phyloP scores from a whole-genome alignment of 2,888 invertebrate genomes.

The Philaethria dido region DNA sequence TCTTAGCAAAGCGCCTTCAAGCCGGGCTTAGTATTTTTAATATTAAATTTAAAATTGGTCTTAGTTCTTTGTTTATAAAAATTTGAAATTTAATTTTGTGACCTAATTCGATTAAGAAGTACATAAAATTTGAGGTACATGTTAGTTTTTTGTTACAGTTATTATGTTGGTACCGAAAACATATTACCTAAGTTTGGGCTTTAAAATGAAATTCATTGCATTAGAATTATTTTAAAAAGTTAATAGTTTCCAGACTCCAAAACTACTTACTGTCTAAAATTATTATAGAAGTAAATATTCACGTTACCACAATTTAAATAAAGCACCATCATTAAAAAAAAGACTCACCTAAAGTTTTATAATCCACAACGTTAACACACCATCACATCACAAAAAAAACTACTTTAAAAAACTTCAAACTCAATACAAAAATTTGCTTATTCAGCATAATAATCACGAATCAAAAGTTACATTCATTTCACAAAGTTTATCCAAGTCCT shows the following conservation, averaged over 20 bases:
- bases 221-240: no score
- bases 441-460: constrained; percentile 33
- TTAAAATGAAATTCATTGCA: no score
- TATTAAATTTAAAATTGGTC: neutral
- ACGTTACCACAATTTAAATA: neutral
- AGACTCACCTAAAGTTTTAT: constrained; percentile 34
- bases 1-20: no score
- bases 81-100: neutral
- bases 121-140: neutral
- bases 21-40: no score
- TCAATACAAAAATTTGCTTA: neutral
- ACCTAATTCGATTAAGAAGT: neutral
- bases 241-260: no score
- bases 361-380: constrained; percentile 43
- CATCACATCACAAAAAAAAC: constrained; percentile 36
- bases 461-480: constrained; percentile 33
- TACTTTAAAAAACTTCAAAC: constrained; percentile 38
- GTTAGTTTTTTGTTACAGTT: neutral
- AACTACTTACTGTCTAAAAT: no score
- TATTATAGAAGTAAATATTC: neutral
- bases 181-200: no score
- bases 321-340: neutral
- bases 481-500: constrained; percentile 41
- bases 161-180: neutral
- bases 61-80: neutral